phyloP scores from a whole-genome alignment of 37 sponge, comb jelly and placozoan genomes.

The Ianthella basta region DNA sequence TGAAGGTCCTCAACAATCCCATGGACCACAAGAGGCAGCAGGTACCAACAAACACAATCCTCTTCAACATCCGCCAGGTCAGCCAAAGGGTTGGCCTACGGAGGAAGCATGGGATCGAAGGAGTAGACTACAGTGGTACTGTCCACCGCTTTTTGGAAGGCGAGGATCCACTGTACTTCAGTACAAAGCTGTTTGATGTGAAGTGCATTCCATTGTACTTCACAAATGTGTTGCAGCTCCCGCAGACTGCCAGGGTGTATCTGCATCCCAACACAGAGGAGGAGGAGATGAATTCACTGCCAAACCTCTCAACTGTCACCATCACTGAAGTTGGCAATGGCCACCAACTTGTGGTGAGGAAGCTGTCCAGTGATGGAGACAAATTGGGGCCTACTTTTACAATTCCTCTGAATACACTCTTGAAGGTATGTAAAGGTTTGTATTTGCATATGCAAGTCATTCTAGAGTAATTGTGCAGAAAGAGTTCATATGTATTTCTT shows the following conservation, averaged over 20 bases:
- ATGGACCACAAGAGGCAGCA: background rate
- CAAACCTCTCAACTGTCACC: background rate
- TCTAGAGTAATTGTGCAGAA: no score
- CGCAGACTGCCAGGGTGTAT: background rate
- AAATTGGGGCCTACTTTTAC: background rate
- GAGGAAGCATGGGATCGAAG: constrained; percentile 5
- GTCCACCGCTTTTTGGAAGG: background rate
- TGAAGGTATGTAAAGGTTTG: no score
- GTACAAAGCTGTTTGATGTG: background rate
- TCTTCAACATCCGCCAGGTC: constrained; percentile 3
- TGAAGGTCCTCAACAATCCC: background rate
- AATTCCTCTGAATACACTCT: no score
- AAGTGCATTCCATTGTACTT: background rate
- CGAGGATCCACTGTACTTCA: background rate
- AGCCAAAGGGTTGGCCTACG: background rate
- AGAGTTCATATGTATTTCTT: no score
- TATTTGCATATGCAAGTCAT: no score
- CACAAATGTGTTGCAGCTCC: background rate
- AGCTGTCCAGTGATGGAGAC: background rate
- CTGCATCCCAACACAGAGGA: background rate
- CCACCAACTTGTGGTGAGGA: background rate
- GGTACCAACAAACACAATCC: background rate
- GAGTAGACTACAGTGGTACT: background rate
- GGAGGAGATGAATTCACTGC: background rate
- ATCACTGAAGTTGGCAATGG: background rate